Evolutionary conservation across 2,888 invertebrate species (phyloP).

Genomic region (Sympetrum striolatum): DNA sequence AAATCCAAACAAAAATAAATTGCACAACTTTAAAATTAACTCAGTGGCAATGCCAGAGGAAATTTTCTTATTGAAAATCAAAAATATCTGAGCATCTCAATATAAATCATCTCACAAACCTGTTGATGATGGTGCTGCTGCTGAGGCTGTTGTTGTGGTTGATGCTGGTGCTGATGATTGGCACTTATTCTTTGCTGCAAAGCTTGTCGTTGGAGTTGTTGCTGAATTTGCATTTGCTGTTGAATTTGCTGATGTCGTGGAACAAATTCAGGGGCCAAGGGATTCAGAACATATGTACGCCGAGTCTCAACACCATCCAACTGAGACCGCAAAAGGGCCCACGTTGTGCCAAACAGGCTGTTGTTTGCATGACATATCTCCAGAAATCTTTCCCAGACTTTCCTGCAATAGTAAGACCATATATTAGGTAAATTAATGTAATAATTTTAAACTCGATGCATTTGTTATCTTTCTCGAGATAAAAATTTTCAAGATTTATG

Average conservation of each 20-base stretch:
- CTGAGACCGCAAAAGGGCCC: slow-evolving; percentile 71
- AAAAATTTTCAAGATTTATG: too few species aligned
- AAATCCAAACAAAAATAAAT: too few species aligned
- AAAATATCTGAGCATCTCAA: neutral
- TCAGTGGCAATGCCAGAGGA: too few species aligned
- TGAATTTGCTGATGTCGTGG: slow-evolving; percentile 63
- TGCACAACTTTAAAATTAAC: too few species aligned
- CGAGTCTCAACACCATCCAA: slow-evolving; percentile 77
- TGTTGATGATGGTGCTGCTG: neutral
- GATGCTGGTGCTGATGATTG: slow-evolving; percentile 46
- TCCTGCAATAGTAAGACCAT: slow-evolving; percentile 58
- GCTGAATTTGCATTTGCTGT: slow-evolving; percentile 48
- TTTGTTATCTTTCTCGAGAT: too few species aligned
- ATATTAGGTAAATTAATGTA: neutral
- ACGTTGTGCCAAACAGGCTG: slow-evolving; percentile 76
- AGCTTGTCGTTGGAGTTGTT: slow-evolving; percentile 50
- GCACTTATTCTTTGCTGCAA: slow-evolving; percentile 45
- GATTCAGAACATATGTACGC: slow-evolving; percentile 79
- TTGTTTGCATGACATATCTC: slow-evolving; percentile 74
- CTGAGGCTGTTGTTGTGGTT: slow-evolving; percentile 49
- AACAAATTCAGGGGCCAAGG: slow-evolving; percentile 80
- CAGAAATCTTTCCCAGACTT: slow-evolving; percentile 81
- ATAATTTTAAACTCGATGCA: too few species aligned
- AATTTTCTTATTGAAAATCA: too few species aligned
- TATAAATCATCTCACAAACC: neutral